Evolutionary conservation across 1,140 invertebrate species (phyloP).

Genomic region (Spodoptera frugiperda): DNA sequence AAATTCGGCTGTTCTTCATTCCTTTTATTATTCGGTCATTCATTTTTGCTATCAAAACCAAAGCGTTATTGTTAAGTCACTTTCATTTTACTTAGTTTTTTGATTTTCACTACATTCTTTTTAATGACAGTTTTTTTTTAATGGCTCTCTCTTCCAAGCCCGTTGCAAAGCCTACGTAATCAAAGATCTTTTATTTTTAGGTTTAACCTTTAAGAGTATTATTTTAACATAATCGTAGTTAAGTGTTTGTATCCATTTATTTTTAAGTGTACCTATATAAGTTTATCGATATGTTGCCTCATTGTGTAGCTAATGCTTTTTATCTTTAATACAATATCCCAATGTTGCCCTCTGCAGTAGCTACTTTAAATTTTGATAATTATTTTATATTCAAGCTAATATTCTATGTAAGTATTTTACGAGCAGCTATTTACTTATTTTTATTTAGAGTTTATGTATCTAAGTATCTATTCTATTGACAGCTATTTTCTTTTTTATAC

Average conservation of each 20-base stretch:
- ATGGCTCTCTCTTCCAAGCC: slow-evolving; percentile 16
- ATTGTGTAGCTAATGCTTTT: slow-evolving; percentile 49
- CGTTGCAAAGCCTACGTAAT: slow-evolving; percentile 35
- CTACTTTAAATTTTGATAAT: slow-evolving; percentile 27
- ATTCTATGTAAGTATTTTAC: no score
- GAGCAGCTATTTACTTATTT: no score
- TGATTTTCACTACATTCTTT: not conserved
- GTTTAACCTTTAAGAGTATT: slow-evolving; percentile 34
- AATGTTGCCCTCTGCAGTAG: slow-evolving; percentile 52
- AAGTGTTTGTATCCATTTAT: slow-evolving; percentile 34
- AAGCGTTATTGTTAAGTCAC: not conserved
- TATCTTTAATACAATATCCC: not conserved
- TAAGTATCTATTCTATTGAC: no score
- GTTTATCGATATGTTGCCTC: slow-evolving; percentile 41
- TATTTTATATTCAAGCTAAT: no score
- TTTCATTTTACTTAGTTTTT: slow-evolving; percentile 20
- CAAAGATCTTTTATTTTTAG: slow-evolving; percentile 33
- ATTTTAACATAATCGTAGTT: slow-evolving; percentile 41
- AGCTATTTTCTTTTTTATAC: no score
- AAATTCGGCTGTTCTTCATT: not conserved
- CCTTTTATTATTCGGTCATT: not conserved
- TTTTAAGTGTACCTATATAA: slow-evolving; percentile 35
- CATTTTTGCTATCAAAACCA: slow-evolving; percentile 10
- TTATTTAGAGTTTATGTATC: no score
- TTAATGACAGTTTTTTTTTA: slow-evolving; percentile 22